Conservation (phyloP, 30 jellyfish, hydroid and myxozoan species). For the Turritopsis rubra region DNA sequence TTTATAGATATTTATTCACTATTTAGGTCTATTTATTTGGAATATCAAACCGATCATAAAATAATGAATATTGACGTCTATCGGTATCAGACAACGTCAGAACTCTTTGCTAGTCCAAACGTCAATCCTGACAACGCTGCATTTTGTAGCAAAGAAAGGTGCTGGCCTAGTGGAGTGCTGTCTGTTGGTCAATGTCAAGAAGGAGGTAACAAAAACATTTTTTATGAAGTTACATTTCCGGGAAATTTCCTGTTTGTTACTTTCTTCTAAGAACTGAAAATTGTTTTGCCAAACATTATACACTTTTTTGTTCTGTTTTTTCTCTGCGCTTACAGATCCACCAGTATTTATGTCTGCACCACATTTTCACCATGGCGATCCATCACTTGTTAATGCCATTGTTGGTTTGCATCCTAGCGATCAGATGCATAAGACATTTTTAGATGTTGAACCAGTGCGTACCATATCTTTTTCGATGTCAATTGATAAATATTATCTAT, state of each 20-base stretch:
- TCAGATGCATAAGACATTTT: background rate
- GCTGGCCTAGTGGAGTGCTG: background rate
- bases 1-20: background rate
- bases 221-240: too few species aligned
- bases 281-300: too few species aligned
- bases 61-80: background rate
- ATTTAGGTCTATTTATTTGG: background rate
- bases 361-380: conserved; percentile 17
- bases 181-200: conserved; percentile 15
- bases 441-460: conserved; percentile 24
- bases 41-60: background rate
- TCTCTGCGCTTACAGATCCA: conserved; percentile 11
- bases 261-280: background rate
- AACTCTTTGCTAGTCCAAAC: conserved; percentile 2
- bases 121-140: conserved; percentile 14
- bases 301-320: background rate
- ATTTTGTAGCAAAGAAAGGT: background rate
- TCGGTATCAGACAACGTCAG: conserved; percentile 4
- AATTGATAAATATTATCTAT: background rate
- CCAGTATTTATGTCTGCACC: conserved; percentile 24
- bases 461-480: background rate
- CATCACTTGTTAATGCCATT: conserved; percentile 9
- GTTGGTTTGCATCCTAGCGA: conserved; percentile 11
- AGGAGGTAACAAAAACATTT: background rate
- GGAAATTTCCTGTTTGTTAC: too few species aligned